These are phyloP conservation scores for Drosophila monieri DNA, from an alignment of 2,888 invertebrate genomes.

Conservation along the genomic window DNA sequence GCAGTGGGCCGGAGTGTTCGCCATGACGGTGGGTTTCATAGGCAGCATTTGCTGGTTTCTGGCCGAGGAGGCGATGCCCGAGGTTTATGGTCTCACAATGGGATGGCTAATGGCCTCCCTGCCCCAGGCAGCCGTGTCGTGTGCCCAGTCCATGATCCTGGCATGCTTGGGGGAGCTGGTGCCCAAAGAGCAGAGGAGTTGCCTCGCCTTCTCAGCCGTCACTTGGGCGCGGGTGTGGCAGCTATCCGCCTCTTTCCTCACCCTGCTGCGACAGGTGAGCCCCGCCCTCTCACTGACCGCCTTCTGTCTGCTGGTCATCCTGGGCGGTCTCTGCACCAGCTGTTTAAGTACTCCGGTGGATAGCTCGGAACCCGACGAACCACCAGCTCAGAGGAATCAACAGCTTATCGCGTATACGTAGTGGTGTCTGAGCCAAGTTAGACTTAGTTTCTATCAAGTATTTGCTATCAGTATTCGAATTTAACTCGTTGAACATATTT, in stretches of 20 bases:
- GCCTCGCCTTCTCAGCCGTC: constrained; percentile 81
- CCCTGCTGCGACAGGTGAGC: constrained; percentile 79
- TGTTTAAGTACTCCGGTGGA: constrained; percentile 53
- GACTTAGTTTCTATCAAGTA: constrained; percentile 17
- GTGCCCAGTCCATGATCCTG: constrained; percentile 82
- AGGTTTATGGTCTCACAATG: constrained; percentile 72
- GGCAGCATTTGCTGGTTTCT: constrained; percentile 82
- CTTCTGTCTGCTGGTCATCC: constrained; percentile 76
- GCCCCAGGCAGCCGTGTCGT: constrained; percentile 83
- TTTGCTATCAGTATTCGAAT: constrained; percentile 36
- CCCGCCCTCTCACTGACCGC: constrained; percentile 80
- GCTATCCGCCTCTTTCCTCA: constrained; percentile 82
- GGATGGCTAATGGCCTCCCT: constrained; percentile 82
- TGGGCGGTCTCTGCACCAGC: constrained; percentile 81
- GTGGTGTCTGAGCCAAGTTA: neutral
- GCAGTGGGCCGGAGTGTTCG: constrained; percentile 82
- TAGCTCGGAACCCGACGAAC: neutral
- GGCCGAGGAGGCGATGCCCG: constrained; percentile 67
- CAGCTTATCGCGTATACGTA: constrained; percentile 11
- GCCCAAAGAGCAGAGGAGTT: constrained; percentile 76
- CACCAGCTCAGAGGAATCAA: neutral
- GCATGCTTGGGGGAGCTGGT: constrained; percentile 82
- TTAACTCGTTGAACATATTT: constrained; percentile 15
- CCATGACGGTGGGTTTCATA: constrained; percentile 81
- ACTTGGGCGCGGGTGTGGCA: constrained; percentile 83